Evolutionary conservation across 2,888 invertebrate genomes (phyloP).

Genomic region (Drosophila kuntzei): DNA sequence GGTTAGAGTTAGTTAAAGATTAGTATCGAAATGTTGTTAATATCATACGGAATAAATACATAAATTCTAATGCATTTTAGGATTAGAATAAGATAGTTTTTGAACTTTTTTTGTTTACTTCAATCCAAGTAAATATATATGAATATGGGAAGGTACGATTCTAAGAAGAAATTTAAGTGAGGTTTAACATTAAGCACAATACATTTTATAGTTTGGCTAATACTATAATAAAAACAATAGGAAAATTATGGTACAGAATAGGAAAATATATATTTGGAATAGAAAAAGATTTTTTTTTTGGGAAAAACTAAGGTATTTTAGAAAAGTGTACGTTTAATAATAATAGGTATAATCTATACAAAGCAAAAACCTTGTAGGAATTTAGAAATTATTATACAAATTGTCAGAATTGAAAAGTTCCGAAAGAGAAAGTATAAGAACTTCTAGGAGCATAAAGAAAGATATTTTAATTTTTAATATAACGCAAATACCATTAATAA

Average conservation of each 20-base stretch:
- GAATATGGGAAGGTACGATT: neutral
- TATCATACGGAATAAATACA: neutral
- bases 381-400: too few relatives aligned
- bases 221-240: neutral
- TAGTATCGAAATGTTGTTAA: slow-evolving; percentile 14
- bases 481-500: too few relatives aligned
- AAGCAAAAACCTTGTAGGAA: too few relatives aligned
- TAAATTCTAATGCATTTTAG: neutral
- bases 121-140: neutral
- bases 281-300: too few relatives aligned
- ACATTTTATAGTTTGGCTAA: neutral
- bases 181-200: neutral
- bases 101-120: neutral
- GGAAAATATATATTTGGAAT: too few relatives aligned
- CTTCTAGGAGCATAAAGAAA: neutral
- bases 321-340: too few relatives aligned
- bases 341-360: too few relatives aligned
- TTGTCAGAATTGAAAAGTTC: too few relatives aligned
- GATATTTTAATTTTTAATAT: too few relatives aligned
- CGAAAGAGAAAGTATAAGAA: too few relatives aligned
- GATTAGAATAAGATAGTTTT: neutral
- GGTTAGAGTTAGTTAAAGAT: slow-evolving; percentile 36
- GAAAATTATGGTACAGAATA: too few relatives aligned
- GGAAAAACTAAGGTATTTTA: too few relatives aligned
- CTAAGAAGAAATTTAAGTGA: neutral